These are phyloP conservation scores for Calypte anna DNA, from an alignment of 2,113 vertebrate genomes.

Conservation along the genomic window DNA sequence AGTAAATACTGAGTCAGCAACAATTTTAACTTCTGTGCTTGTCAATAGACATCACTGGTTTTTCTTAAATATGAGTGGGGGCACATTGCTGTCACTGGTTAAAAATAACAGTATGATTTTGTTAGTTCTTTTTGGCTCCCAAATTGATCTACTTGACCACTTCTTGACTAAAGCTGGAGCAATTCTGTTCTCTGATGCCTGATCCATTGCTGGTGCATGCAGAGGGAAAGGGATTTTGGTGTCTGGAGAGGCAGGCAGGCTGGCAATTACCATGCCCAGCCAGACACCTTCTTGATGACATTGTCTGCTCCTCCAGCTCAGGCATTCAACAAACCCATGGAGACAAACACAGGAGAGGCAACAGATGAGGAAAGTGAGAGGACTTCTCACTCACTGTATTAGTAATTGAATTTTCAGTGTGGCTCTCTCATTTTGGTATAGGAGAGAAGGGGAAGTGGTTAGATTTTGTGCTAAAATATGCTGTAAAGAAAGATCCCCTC, in stretches of 20 bases:
- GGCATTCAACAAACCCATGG: not conserved
- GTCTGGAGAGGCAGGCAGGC: not conserved
- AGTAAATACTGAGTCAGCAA: not conserved
- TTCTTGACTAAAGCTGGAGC: not conserved
- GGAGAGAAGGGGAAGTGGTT: not conserved
- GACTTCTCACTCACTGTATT: not conserved
- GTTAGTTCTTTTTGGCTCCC: not conserved
- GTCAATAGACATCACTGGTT: not conserved
- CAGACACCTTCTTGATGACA: not conserved
- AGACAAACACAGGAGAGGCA: not conserved
- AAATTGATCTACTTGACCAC: not conserved
- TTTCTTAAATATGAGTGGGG: not conserved
- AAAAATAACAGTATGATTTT: not conserved
- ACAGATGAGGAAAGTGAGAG: not conserved
- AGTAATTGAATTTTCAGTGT: not conserved
- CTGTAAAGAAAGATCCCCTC: not conserved
- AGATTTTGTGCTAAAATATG: not conserved
- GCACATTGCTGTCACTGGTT: not conserved
- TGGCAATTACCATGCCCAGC: not conserved
- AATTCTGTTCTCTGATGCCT: not conserved
- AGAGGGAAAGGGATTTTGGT: not conserved
- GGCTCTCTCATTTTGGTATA: not conserved
- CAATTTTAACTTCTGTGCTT: not conserved
- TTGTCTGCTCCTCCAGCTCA: not conserved
- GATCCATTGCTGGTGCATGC: not conserved